phyloP scores from a whole-genome alignment of 2,113 vertebrate genomes.

The Spea bombifrons region DNA sequence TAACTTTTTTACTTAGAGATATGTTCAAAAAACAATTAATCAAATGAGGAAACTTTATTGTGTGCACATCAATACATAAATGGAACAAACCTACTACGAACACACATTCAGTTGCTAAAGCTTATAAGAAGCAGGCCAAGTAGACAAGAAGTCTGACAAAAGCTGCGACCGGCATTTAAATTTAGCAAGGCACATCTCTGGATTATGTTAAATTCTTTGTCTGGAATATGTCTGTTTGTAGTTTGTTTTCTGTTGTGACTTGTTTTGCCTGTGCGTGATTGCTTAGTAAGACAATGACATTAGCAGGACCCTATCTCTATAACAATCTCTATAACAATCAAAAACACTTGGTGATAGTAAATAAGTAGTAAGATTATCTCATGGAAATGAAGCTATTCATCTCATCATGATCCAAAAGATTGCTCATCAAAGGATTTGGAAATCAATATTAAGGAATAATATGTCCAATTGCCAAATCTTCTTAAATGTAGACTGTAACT shows the following conservation, averaged over 20 bases:
- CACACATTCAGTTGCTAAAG: background rate
- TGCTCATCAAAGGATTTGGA: too few species aligned
- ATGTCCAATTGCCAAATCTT: too few species aligned
- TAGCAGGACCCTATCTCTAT: background rate
- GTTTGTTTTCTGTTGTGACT: slow-evolving; percentile 12
- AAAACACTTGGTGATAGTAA: slow-evolving; percentile 3
- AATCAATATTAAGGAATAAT: too few species aligned
- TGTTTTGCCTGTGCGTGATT: background rate
- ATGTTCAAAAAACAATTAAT: background rate
- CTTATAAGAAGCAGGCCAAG: slow-evolving; percentile 1
- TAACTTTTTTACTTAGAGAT: too few species aligned
- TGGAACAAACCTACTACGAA: background rate
- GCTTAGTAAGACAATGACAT: slow-evolving; percentile 1
- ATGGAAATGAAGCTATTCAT: background rate
- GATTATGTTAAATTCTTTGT: background rate
- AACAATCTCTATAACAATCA: background rate
- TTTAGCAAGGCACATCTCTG: slow-evolving; percentile 2
- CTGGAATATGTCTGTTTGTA: slow-evolving; percentile 5
- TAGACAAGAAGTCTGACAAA: slow-evolving; percentile 2
- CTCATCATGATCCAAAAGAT: too few species aligned
- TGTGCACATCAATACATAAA: background rate
- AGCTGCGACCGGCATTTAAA: background rate
- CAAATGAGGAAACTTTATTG: background rate
- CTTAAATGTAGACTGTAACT: too few species aligned
- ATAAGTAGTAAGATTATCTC: background rate